Evolutionary conservation across 2,797 vertebrate species (phyloP), one percentile per base, ranked within the genome.

Genomic region (Halcyon chelicuti): DNA sequence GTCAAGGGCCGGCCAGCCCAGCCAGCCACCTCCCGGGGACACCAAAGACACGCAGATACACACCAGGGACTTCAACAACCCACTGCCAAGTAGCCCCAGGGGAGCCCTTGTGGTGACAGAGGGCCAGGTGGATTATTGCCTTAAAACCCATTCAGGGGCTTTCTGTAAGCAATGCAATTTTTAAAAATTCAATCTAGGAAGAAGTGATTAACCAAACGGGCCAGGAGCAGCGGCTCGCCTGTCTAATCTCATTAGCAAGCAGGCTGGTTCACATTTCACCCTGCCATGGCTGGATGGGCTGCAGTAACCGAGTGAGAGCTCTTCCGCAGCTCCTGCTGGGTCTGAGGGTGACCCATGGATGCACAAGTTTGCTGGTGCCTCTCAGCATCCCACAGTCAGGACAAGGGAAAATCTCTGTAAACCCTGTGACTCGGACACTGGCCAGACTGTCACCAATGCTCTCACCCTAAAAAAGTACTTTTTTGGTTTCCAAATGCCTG

Each of bases 151-250:
- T 77, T 60, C 58, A 80, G 57, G 68, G 72, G 67, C 63, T 94
- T 92, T 86, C 94, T 58, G 84, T 68, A 72, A 95, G 94, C 91
- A 88, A 93, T 33, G 75, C 58, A 71, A 85, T 92, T 91, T 89
- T 2, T 0, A 71, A 91, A 90, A 89, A 91, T 51, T 71, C 82
- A 92, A 54, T 91, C 91, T 80, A 68, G 72, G 89, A 79, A 96
- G 89, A 58, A 92, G 78, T 2, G 3, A 93, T 96, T 95, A 96
- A 86, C 65, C 35, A 33, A 61, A 57, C 2, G 1, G 91, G 46
- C 72, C 84, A 60, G 88, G 88, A 92, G 84, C 58, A 89, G 86
- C 16, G 25, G 91, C 84, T 91, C 0, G 1, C 51, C 72, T 49
- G 18, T 80, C 78, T 28, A 31, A 96, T 91, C 95, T 74, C 1